Base-by-base conservation (phyloP, 1,140 invertebrate species). In the Bombus vancouverensis region DNA sequence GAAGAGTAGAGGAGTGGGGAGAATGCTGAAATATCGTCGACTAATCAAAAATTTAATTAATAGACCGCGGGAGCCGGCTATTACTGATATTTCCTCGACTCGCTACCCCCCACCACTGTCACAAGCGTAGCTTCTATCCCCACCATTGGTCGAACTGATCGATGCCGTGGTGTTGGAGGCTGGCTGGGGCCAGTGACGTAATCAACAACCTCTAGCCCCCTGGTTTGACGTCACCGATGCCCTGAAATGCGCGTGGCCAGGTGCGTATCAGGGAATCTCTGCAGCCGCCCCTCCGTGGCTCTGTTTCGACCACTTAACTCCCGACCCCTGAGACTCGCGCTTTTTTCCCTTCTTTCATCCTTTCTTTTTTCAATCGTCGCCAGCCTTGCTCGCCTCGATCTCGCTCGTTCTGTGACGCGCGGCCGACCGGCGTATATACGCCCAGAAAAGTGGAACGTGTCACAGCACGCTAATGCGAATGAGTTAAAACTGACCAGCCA, bases 181-280 rank as follows among this genome's bases (percentile, higher is more conserved):
- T 47, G 81, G 85, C 85, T 90, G 88, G 88, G 75, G 88, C 82
- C 79, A 87, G 88, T 89, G 88, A 89, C 88, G 92, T 91, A 92
- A 92, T 87, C 84, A 75, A 87, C 87, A 93, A 93, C 92, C 93
- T 93, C 93, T 92, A 90, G 92, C 93, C 88, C 91, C 90, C 88
- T 89, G 92, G 88, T 90, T 90, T 94, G 93, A 94, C 93, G 93
- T 94, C 93, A 94, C 90, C 93, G 92, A 94, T 94, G 93, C 93
- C 93, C 92, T 93, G 92, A 94, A 93, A 93, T 93, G 92, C 93
- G 92, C 91, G 89, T 77, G 75, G 15, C 37, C 53, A 62, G 75
- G 75, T 77, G 75, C 75, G 75, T 77, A 77, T 77, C 75, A 57
- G 57, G 57, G 53, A 77, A 77, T 77, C 75, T 77, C 75, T 42